Percentiles rank a stretch among this genome's conserved stretches.
Conservation (phyloP, 2,797 vertebrate genomes). For the Anniella stebbinsi region DNA sequence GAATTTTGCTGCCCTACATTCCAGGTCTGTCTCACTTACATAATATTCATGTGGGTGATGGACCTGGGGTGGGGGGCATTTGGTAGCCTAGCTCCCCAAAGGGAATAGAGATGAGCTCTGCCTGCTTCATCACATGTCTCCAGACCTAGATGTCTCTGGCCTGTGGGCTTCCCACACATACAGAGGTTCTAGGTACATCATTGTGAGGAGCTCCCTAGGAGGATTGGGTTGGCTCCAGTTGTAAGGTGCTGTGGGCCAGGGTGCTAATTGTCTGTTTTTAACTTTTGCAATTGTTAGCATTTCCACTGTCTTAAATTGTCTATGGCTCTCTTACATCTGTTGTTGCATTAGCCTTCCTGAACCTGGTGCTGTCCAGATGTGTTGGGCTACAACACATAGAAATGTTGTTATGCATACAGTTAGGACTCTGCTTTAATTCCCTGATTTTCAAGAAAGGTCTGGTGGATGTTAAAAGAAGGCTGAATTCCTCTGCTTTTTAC, state of each 20-base stretch:
- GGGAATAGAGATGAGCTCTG: not conserved
- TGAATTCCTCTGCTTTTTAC: not conserved
- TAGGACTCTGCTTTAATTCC: not conserved
- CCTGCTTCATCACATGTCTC: not conserved
- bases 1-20: constrained; percentile 19
- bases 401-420: not conserved
- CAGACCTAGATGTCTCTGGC: not conserved
- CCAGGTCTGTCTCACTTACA: not conserved
- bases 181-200: not conserved
- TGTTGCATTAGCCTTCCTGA: not conserved
- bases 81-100: not conserved
- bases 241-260: not conserved
- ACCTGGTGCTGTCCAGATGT: too few relatives aligned
- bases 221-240: not conserved
- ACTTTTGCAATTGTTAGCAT: not conserved
- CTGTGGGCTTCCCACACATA: too few relatives aligned
- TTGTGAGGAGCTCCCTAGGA: not conserved
- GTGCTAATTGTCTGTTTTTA: not conserved
- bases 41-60: not conserved
- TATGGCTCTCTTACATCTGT: too few relatives aligned
- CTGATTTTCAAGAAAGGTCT: not conserved
- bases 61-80: not conserved
- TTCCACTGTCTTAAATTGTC: not conserved
- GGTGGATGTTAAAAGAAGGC: not conserved
- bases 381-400: too few relatives aligned